A percentile compares a stretch with the other conserved stretches of the same genome.
Conservation (phyloP, 2,888 invertebrate genomes). For the Platycnemis pennipes region DNA sequence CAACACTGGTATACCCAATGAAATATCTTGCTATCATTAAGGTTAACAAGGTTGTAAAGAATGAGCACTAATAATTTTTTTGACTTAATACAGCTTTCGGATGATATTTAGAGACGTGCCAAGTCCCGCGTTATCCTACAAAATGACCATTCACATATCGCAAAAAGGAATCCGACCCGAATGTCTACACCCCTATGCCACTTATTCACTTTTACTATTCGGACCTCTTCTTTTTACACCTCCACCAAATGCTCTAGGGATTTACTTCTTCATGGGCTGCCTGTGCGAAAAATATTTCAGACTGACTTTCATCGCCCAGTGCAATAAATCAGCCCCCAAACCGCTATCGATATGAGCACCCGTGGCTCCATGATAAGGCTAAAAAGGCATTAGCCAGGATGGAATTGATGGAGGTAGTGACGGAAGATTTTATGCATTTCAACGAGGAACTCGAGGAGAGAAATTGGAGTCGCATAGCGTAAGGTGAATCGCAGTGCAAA, state of each 20-base stretch:
- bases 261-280: neutral
- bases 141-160: neutral
- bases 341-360: constrained; percentile 20
- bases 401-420: neutral
- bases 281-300: neutral
- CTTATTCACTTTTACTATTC: neutral
- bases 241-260: neutral
- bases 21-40: too few relatives aligned
- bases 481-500: neutral
- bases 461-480: neutral
- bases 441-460: neutral
- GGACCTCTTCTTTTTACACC: neutral
- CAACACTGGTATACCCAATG: too few relatives aligned
- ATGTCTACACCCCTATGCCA: neutral
- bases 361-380: neutral
- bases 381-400: neutral
- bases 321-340: constrained; percentile 18
- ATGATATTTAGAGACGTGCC: neutral
- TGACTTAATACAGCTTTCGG: neutral
- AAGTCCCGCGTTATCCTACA: neutral
- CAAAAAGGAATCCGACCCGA: neutral
- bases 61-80: too few relatives aligned
- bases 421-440: neutral
- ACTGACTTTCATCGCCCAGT: neutral
- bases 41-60: too few relatives aligned